phyloP scores from a whole-genome alignment of 2,888 invertebrate genomes.

The Vannuccia rotundouncinata region DNA sequence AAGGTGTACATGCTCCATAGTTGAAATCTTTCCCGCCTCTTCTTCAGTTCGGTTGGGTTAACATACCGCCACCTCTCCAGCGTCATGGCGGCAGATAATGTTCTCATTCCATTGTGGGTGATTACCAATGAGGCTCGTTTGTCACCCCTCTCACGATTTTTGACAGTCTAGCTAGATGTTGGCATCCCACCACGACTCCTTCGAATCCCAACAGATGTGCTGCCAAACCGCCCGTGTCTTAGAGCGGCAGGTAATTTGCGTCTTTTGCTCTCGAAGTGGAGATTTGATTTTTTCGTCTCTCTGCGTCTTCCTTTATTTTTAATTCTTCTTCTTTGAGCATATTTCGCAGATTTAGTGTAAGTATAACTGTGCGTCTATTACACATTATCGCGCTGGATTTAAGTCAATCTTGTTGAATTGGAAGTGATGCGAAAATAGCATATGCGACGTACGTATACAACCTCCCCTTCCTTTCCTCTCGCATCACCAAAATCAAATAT shows the following conservation, averaged over 20 bases:
- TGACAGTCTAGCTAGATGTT: no score
- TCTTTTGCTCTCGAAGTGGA: neutral
- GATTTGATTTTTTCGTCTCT: neutral
- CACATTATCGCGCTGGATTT: neutral
- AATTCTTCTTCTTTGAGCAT: neutral
- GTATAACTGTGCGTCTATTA: neutral
- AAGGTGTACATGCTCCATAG: no score
- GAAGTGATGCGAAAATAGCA: neutral
- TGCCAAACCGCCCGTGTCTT: neutral
- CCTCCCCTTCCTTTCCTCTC: no score
- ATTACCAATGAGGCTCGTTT: neutral
- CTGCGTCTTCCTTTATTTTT: neutral
- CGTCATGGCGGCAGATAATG: neutral
- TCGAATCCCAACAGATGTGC: neutral
- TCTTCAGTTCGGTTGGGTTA: neutral
- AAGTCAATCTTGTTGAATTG: neutral
- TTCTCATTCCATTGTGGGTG: neutral
- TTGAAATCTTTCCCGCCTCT: neutral
- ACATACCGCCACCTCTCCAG: neutral
- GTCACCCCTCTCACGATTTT: neutral
- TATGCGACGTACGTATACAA: neutral
- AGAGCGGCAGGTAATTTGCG: neutral
- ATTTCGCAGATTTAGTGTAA: no score
- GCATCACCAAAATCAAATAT: no score
- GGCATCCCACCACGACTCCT: neutral